phyloP scores from a whole-genome alignment of 2,888 invertebrate species.

The Patella depressa region DNA sequence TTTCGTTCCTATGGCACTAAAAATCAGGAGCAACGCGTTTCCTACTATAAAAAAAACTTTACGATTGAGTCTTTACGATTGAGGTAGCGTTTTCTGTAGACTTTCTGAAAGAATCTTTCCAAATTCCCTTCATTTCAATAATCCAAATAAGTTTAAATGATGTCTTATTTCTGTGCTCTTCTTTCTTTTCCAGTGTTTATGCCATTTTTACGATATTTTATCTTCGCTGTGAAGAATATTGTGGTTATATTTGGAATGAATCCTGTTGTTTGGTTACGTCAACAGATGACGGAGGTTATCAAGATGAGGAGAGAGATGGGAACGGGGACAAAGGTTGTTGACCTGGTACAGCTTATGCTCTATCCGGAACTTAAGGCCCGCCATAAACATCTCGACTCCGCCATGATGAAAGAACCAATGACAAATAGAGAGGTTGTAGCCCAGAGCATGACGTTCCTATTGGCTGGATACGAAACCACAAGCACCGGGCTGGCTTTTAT shows the following conservation, averaged over 20 bases:
- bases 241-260: slow-evolving; percentile 61
- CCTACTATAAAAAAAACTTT: too few relatives aligned
- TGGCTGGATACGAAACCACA: slow-evolving; percentile 75
- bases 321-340: slow-evolving; percentile 49
- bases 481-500: slow-evolving; percentile 73
- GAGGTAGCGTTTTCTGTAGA: too few relatives aligned
- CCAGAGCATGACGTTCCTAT: slow-evolving; percentile 71
- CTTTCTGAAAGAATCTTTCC: too few relatives aligned
- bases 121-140: too few relatives aligned
- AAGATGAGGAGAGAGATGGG: slow-evolving; percentile 52
- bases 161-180: too few relatives aligned
- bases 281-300: slow-evolving; percentile 55
- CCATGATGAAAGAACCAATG: slow-evolving; percentile 35
- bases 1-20: too few relatives aligned
- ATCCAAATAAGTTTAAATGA: too few relatives aligned
- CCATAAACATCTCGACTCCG: neutral
- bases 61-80: too few relatives aligned
- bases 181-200: slow-evolving; percentile 52
- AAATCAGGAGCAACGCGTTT: too few relatives aligned
- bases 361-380: slow-evolving; percentile 56
- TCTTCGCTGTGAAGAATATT: slow-evolving; percentile 61
- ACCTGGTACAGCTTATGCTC: slow-evolving; percentile 72
- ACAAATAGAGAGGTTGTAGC: slow-evolving; percentile 63
- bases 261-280: slow-evolving; percentile 57
- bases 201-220: slow-evolving; percentile 53